phyloP scores from a whole-genome alignment of 2,888 invertebrate species.

The Hemicrepidius hirtus region DNA sequence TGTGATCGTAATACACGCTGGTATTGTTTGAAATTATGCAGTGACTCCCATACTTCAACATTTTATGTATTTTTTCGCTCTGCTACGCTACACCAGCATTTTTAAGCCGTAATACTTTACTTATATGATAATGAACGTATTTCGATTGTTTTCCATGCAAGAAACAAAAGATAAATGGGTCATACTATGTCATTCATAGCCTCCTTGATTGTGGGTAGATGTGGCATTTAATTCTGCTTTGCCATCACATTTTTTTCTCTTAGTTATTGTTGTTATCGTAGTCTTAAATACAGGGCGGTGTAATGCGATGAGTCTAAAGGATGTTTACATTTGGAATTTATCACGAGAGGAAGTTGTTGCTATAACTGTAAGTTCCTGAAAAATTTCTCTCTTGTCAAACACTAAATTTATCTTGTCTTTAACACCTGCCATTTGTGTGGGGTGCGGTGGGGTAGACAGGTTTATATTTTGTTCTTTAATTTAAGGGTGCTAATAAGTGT shows the following conservation, averaged over 20 bases:
- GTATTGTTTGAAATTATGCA: slow-evolving; percentile 52
- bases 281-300: not conserved
- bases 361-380: not conserved
- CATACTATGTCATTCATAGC: slow-evolving; percentile 30
- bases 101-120: slow-evolving; percentile 29
- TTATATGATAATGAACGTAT: slow-evolving; percentile 20
- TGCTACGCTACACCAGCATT: slow-evolving; percentile 36
- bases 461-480: too few species aligned
- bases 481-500: too few species aligned
- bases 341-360: not conserved
- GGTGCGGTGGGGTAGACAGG: too few species aligned
- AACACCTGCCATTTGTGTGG: too few species aligned
- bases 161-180: slow-evolving; percentile 27
- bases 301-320: slow-evolving; percentile 3
- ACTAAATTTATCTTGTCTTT: too few species aligned
- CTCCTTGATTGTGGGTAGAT: slow-evolving; percentile 30
- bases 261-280: not conserved
- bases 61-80: slow-evolving; percentile 50
- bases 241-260: not conserved
- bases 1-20: slow-evolving; percentile 53
- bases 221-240: slow-evolving; percentile 42
- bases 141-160: slow-evolving; percentile 5
- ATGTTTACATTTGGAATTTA: slow-evolving; percentile 3
- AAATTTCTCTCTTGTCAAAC: too few species aligned
- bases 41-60: slow-evolving; percentile 54